Evolutionary conservation across 2,113 vertebrate species (phyloP), one percentile per base, ranked within the genome.

Genomic region (Tetrax tetrax): DNA sequence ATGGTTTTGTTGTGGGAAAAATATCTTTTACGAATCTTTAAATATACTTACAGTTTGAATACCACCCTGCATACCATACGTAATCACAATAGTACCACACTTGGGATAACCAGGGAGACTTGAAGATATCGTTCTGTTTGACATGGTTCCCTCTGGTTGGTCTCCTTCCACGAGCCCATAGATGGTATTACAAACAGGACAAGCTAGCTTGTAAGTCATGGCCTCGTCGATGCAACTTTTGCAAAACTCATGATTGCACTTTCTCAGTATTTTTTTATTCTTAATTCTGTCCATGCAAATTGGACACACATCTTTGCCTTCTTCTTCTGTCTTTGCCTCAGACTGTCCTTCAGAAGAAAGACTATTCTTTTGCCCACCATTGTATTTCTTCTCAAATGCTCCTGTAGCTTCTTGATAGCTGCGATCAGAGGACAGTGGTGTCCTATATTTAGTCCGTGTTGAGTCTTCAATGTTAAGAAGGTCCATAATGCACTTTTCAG

Each of bases 221-320:
- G 97, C 94, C 83, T 0, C 1, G 2, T 9, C 1, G 2, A 98
- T 97, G 96, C 98, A 98, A 22, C 1, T 12, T 35, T 29, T 21
- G 54, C 98, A 98, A 95, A 98, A 98, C 0, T n/a, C 88, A 27
- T 98, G 98, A 53, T 98, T 98, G 85, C 98, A 98, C 65, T 98
- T 98, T 5, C 14, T 2, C 20, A 98, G 84, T 19, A 61, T 81
- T 18, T 28, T 1, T 86, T 98, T 98, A 27, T 98, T 4, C 5
- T 4, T 14, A 33, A 98, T 96, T 70, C 3, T 71, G 2, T 97
- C 96, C 92, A 95, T 81, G 88, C 98, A 98, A 91, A 98, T 98
- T 0, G 28, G 60, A 91, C 98, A 98, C 0, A 0, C 2, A 1
- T 97, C 93, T n/a, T 96, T 9, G 33, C 85, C 24, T 0, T 95